phyloP scores from a whole-genome alignment of 2,888 invertebrate genomes.

The Cabera pusaria region DNA sequence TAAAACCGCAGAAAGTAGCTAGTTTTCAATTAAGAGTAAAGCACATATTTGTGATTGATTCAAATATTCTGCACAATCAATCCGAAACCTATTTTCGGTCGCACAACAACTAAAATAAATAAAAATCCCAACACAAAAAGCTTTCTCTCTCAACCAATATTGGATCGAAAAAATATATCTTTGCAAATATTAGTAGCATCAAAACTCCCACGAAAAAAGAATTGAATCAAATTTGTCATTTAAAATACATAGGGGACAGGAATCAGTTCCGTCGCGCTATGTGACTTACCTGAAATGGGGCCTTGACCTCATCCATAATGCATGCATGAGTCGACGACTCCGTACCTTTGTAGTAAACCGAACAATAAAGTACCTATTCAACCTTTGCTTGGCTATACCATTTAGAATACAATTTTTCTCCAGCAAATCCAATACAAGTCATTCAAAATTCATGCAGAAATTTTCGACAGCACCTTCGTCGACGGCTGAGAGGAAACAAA shows the following conservation, averaged over 20 bases:
- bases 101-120: not conserved
- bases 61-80: too few species aligned
- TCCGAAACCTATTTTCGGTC: not conserved
- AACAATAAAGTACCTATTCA: slow-evolving; percentile 42
- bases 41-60: too few species aligned
- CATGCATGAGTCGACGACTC: slow-evolving; percentile 48
- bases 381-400: slow-evolving; percentile 25
- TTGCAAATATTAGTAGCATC: slow-evolving; percentile 8
- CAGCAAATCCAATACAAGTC: too few species aligned
- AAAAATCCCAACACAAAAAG: slow-evolving; percentile 6
- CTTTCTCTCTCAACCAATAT: not conserved
- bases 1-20: too few species aligned
- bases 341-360: slow-evolving; percentile 39
- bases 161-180: slow-evolving; percentile 2
- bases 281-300: slow-evolving; percentile 55
- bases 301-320: slow-evolving; percentile 73
- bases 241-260: slow-evolving; percentile 27
- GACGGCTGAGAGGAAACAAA: too few species aligned
- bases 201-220: slow-evolving; percentile 9
- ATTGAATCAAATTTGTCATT: slow-evolving; percentile 28
- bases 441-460: too few species aligned
- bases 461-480: too few species aligned
- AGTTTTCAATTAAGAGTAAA: too few species aligned
- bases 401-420: slow-evolving; percentile 26
- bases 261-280: slow-evolving; percentile 42